These are phyloP conservation scores for Cnemophilus loriae DNA, from an alignment of 2,113 vertebrate genomes.

Conservation along the genomic window DNA sequence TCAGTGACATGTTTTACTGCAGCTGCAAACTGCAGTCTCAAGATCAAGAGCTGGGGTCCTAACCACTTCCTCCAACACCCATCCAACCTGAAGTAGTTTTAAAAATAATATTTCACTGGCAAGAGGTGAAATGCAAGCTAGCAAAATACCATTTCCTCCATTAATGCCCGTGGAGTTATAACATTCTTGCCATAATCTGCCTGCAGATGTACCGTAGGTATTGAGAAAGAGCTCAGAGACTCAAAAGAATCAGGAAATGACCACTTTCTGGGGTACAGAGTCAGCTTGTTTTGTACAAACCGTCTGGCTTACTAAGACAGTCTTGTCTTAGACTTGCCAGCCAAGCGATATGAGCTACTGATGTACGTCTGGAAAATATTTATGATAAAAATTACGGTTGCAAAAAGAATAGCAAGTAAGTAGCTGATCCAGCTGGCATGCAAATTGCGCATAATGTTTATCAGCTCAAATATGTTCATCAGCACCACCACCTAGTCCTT, in stretches of 20 bases:
- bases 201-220: conserved; percentile 11
- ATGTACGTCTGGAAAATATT: conserved; percentile 41
- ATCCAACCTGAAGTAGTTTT: not conserved
- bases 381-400: conserved; percentile 40
- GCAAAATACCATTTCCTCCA: not conserved
- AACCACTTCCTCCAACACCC: not conserved
- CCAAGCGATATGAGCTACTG: conserved; percentile 25
- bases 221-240: not conserved
- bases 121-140: not conserved
- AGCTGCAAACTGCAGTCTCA: not conserved
- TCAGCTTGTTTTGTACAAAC: conserved; percentile 45
- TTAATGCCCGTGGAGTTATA: not conserved
- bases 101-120: not conserved
- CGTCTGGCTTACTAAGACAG: not conserved
- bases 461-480: conserved; percentile 18
- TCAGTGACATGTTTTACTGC: not conserved
- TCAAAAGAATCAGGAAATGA: conserved; percentile 38
- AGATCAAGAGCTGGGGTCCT: not conserved
- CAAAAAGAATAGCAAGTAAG: conserved; percentile 46
- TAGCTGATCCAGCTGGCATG: conserved; percentile 54
- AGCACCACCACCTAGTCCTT: conserved; percentile 20
- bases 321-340: conserved; percentile 44
- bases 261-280: conserved; percentile 36
- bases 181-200: not conserved
- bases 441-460: conserved; percentile 5